A percentile compares a stretch with the other conserved stretches of the same genome.
Evolutionary conservation across 1,140 invertebrate genomes (phyloP).

Genomic region (Drosophila fuyamai): DNA sequence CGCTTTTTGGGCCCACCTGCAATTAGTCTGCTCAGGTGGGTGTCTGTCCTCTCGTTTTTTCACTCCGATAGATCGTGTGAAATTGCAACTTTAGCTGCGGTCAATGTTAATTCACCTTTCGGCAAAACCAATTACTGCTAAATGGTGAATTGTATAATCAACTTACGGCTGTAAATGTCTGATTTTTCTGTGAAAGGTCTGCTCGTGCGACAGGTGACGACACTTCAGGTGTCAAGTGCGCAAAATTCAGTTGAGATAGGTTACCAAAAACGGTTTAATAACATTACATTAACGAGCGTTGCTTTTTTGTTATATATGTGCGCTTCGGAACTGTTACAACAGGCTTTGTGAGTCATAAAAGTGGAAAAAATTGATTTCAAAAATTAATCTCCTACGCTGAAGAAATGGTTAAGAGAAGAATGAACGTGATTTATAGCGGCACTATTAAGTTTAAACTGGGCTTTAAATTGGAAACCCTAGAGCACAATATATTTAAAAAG

Average conservation of each 20-base stretch:
- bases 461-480: neutral
- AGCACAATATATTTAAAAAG: no score
- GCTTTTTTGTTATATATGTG: neutral
- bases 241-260: conserved; percentile 31
- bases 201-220: conserved; percentile 27
- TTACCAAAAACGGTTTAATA: conserved; percentile 32
- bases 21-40: conserved; percentile 62
- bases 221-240: conserved; percentile 68
- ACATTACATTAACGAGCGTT: conserved; percentile 24
- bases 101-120: conserved; percentile 29
- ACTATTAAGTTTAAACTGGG: neutral
- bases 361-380: neutral
- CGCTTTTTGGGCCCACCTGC: conserved; percentile 56
- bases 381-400: neutral
- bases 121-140: neutral
- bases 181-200: conserved; percentile 46
- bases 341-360: neutral
- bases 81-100: conserved; percentile 38
- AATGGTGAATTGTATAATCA: conserved; percentile 52
- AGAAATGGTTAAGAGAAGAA: neutral
- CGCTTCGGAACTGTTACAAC: neutral
- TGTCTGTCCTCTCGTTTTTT: conserved; percentile 18
- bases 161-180: conserved; percentile 16
- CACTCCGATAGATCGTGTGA: conserved; percentile 19
- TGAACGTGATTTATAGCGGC: neutral